Evolutionary conservation across 1,140 invertebrate species (phyloP).

Genomic region (Mercenaria mercenaria): DNA sequence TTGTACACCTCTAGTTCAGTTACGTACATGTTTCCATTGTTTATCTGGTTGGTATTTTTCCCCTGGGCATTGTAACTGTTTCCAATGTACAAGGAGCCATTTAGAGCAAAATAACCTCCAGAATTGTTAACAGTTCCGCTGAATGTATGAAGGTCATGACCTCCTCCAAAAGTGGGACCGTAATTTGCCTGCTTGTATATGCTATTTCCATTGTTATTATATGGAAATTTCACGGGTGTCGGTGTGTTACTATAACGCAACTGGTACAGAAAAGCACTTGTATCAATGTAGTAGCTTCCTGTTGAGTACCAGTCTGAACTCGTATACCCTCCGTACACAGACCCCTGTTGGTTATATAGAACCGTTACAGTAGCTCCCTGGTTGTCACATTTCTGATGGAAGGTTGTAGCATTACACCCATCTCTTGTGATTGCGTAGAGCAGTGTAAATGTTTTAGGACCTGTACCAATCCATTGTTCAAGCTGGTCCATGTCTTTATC

Average conservation of each 20-base stretch:
- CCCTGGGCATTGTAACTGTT: conserved; percentile 25
- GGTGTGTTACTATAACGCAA: background rate
- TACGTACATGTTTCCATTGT: conserved; percentile 5
- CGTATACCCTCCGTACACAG: conserved; percentile 72
- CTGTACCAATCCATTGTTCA: conserved; percentile 49
- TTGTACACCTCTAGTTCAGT: conserved; percentile 55
- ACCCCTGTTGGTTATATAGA: no score
- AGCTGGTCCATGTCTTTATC: conserved; percentile 43
- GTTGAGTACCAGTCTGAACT: conserved; percentile 33
- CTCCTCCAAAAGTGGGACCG: background rate
- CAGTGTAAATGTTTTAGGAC: no score
- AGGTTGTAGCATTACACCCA: no score
- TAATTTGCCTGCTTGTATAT: background rate
- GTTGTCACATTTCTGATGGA: no score
- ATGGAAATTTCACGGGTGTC: background rate
- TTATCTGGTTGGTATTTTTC: background rate
- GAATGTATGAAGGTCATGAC: conserved; percentile 5
- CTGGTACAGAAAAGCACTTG: background rate
- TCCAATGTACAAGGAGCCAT: background rate
- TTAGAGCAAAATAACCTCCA: conserved; percentile 24
- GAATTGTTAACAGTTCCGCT: background rate
- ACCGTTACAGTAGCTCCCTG: conserved; percentile 70
- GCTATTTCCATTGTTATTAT: background rate
- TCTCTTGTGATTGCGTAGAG: no score
- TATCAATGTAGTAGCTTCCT: background rate